Percentiles rank a stretch among this genome's conserved stretches.
Conservation (phyloP, 2,113 vertebrate species). For the Pithys albifrons region DNA sequence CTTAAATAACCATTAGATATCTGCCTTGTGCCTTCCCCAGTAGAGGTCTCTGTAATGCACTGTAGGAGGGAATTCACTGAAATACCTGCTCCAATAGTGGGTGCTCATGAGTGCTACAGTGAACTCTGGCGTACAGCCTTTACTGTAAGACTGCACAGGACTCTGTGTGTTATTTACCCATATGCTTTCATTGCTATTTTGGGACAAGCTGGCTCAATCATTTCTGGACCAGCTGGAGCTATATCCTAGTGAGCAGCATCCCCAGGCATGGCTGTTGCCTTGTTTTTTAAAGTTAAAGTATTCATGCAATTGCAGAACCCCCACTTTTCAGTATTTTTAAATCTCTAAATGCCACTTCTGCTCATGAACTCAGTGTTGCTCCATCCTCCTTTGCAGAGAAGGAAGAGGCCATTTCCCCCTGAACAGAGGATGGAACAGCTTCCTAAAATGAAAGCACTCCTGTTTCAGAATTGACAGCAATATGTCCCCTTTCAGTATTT, state of each 20-base stretch:
- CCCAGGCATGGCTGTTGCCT: neutral
- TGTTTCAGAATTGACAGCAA: neutral
- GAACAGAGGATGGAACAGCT: neutral
- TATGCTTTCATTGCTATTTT: constrained; percentile 52
- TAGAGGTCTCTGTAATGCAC: neutral
- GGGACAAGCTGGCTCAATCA: constrained; percentile 15
- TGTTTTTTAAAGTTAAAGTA: neutral
- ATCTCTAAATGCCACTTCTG: neutral
- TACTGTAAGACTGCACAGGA: neutral
- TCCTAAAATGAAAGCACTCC: neutral
- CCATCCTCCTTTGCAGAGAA: neutral
- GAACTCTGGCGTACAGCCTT: neutral
- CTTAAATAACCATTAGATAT: neutral
- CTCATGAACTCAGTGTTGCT: neutral
- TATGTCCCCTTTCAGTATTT: neutral
- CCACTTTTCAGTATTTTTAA: neutral
- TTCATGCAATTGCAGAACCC: neutral
- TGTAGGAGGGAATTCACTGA: neutral
- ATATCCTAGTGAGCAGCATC: neutral
- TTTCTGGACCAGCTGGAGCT: constrained; percentile 47
- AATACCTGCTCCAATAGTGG: neutral
- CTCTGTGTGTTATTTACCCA: neutral
- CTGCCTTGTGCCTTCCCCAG: neutral
- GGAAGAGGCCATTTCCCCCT: neutral
- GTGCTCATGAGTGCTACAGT: neutral